Evolutionary conservation across 2,888 invertebrate species (phyloP), one percentile per base, ranked within the genome.

Genomic region (Agrochola lota): DNA sequence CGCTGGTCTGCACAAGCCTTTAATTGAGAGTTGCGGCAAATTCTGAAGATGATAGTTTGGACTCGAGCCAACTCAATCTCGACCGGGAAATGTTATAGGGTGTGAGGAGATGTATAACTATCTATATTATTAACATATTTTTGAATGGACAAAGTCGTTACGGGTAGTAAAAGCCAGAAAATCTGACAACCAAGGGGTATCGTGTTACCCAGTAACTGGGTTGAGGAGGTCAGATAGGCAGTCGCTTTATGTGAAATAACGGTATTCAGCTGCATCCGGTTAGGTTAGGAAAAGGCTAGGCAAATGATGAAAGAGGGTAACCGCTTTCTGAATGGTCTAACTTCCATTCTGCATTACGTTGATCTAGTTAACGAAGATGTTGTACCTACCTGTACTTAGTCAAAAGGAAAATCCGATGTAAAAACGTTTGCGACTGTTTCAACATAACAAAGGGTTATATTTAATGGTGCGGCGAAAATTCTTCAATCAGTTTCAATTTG

Each of bases 41-140:
- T 71, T 30, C 62, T 23, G 46, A 46, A 80, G 46, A 71, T 62
- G 17, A 55, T 26, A 15, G 46, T 62, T 80, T 80, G 77, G 81
- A 80, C 7, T 20, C 7, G 17, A 46, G 62, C 77, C 77, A 78
- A 77, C 35, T 23, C 43, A 17, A 80, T 60, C 35, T 62, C 55
- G 2, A 46, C 55, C 23, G 43, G 23, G 23, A 26, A 40, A 71
- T 72, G 23, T 46, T 26, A 26, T 35, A 40, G 49, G 30, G 52
- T 52, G 43, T 8, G 40, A 43, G 55, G 26, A 46, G 12, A 69
- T 30, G n/a, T 35, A 40, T 40, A 35, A 62, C 49, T 55, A 43
- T 49, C 26, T 46, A 12, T 40, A 52, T 23, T 46, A 30, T 9
- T 17, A 15, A 49, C 23, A 73, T 71, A 30, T 73, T 43, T 43